These are phyloP conservation scores for Erpobdella octoculata DNA, from an alignment of 2,888 invertebrate genomes.

Conservation along the genomic window DNA sequence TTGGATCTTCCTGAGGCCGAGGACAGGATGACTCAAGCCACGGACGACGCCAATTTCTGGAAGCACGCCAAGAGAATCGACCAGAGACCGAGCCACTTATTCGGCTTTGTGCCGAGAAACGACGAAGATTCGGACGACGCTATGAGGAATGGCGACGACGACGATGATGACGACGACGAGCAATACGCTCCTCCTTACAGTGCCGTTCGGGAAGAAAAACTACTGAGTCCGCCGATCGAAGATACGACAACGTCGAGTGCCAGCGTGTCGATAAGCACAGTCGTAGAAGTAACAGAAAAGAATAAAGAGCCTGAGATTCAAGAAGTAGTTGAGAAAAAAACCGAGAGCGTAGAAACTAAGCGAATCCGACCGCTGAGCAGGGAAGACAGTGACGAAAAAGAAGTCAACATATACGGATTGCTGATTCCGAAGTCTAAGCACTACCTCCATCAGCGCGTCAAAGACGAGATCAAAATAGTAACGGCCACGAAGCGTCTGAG, in stretches of 20 bases:
- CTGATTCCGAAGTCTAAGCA: conserved; percentile 21
- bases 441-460: conserved; percentile 28
- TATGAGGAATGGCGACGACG: not conserved
- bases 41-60: conserved; percentile 13
- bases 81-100: conserved; percentile 24
- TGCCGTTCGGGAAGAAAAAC: conserved; percentile 5
- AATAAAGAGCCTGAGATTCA: not conserved
- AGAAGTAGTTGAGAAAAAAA: not conserved
- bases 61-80: conserved; percentile 11
- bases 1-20: conserved; percentile 16
- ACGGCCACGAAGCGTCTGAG: conserved; percentile 32
- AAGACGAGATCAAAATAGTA: conserved; percentile 34
- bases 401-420: conserved; percentile 14
- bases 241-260: not conserved
- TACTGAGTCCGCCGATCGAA: too few species aligned
- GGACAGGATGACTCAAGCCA: not conserved
- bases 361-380: not conserved
- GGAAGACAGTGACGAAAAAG: conserved; percentile 14
- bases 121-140: conserved; percentile 9
- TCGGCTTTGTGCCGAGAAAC: conserved; percentile 19
- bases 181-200: too few species aligned
- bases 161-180: not conserved
- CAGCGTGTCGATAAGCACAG: not conserved
- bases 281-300: not conserved
- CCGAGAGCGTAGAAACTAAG: not conserved